Evolutionary conservation across 2,797 vertebrate species (phyloP), one percentile per base, ranked within the genome.

Genomic region (Coracias cyanogaster): DNA sequence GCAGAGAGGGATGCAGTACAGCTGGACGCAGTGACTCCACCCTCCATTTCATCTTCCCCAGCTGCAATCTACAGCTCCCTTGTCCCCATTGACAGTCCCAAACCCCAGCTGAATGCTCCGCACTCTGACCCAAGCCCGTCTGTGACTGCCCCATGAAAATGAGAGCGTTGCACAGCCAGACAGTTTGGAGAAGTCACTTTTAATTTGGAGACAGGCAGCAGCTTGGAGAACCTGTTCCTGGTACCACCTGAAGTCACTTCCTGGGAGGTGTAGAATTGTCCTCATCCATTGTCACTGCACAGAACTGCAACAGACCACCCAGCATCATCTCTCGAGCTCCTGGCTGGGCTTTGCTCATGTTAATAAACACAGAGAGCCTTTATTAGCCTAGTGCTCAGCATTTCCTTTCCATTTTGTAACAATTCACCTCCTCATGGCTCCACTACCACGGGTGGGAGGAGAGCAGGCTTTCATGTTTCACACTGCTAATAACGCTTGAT

Each of bases 31-130:
- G 71, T 3, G 3, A 43, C 16, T 46, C 8, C 31, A 3, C 14
- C 41, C 61, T 52, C 52, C 26, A 21, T 5, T 28, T 72, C 20
- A 15, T 6, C 60, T 15, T 57, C 15, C 24, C 8, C 2, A 1
- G 21, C 35, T 48, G 9, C 28, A 57, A 28, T 20, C 31, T 67
- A 20, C 3, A 15, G 35, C 54, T 80, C 31, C 33, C 20, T 26
- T 12, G 0, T 24, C 29, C 20, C 21, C 12, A 3, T 22, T 1
- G n/a, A 39, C 13, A 1, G 0, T 39, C 46, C 25, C 52, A n/a
- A 13, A 14, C 9, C 14, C 28, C 35, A 28, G 28, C 46, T 76
- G 35, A 65, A 55, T 26, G 37, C 49, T 74, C 33, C 22, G 28
- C 66, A 51, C 37, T 43, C 45, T 37, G 18, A 41, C 37, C 70